phyloP scores from a whole-genome alignment of 2,113 vertebrate species.

The Condylura cristata region DNA sequence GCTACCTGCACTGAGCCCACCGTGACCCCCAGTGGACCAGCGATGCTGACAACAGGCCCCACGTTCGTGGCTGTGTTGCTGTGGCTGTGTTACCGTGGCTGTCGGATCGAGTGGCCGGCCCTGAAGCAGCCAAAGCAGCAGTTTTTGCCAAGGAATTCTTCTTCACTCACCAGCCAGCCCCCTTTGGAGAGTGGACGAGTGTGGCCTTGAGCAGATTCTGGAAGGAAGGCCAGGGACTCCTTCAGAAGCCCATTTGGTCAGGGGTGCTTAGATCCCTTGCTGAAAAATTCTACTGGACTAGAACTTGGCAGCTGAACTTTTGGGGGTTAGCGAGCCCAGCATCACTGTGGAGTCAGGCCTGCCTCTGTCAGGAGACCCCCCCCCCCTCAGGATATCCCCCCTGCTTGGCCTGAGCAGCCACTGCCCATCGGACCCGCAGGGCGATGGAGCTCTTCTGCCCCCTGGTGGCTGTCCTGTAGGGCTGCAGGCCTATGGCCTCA shows the following conservation, averaged over 20 bases:
- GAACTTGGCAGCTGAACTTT: constrained; percentile 47
- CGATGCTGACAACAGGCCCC: background rate
- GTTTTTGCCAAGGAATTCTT: background rate
- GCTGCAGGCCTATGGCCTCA: background rate
- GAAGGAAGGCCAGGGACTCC: background rate
- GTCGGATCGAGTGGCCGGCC: background rate
- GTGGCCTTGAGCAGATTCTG: background rate
- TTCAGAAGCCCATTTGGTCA: background rate
- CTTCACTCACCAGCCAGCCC: background rate
- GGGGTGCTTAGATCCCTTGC: constrained; percentile 15
- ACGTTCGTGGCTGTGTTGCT: background rate
- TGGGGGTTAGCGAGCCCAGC: background rate
- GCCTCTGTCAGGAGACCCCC: background rate
- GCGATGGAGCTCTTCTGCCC: background rate
- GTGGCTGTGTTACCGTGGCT: accelerated
- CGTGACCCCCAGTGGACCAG: background rate
- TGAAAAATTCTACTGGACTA: constrained; percentile 38
- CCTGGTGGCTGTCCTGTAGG: constrained; percentile 45
- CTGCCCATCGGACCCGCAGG: accelerated
- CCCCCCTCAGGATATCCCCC: background rate
- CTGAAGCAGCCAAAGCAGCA: background rate
- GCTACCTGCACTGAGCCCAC: background rate
- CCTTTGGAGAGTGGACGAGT: background rate
- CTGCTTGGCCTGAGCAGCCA: accelerated
- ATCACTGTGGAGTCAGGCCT: background rate